These are phyloP conservation scores for Halisarca cf. caerulea DNA, from an alignment of 37 sponge, comb jelly and placozoan genomes.

Conservation along the genomic window DNA sequence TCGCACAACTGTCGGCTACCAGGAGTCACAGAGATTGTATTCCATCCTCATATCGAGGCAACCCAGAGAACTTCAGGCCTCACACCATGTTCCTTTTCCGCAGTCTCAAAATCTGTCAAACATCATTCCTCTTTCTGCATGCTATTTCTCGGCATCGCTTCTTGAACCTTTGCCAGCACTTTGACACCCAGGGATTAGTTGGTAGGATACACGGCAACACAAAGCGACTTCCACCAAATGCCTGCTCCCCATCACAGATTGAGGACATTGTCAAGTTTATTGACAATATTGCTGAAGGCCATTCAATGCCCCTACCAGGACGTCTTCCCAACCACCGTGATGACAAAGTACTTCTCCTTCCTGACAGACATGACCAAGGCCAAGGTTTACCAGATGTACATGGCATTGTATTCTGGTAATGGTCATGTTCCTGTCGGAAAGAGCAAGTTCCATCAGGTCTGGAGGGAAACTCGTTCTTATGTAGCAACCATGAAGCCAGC, in stretches of 20 bases:
- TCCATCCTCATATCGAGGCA: not conserved
- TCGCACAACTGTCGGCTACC: not conserved
- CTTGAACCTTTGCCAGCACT: not conserved
- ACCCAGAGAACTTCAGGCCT: not conserved
- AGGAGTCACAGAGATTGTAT: not conserved
- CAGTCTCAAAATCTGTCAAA: not conserved
- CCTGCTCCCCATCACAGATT: no score
- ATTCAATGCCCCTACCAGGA: conserved; percentile 25
- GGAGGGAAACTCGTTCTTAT: not conserved
- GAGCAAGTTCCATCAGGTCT: not conserved
- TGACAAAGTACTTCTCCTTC: not conserved
- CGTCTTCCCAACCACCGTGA: not conserved
- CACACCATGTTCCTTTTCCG: not conserved
- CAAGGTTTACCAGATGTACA: not conserved
- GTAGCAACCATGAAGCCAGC: not conserved
- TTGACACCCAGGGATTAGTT: not conserved
- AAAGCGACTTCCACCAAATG: conserved; percentile 19
- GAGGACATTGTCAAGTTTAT: conserved; percentile 3
- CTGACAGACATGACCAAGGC: not conserved
- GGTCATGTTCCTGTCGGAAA: not conserved
- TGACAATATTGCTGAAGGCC: not conserved
- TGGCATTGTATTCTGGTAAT: not conserved
- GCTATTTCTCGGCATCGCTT: not conserved
- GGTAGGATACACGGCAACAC: conserved; percentile 20
- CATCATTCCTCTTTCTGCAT: not conserved